These are phyloP conservation scores for Syrphus vitripennis DNA, from an alignment of 2,888 invertebrate genomes.

Conservation along the genomic window DNA sequence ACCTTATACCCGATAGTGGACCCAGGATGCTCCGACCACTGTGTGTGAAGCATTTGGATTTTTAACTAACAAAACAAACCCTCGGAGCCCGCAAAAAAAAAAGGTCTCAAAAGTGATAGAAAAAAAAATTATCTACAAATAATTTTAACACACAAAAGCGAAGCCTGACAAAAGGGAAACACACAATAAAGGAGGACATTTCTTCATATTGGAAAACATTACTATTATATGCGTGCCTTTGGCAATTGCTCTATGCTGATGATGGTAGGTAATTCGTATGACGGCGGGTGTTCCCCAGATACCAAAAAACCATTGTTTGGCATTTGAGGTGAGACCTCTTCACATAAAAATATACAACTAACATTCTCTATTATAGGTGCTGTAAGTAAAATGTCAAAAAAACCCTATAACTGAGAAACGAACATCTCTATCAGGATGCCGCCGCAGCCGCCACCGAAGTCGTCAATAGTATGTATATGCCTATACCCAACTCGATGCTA, in stretches of 20 bases:
- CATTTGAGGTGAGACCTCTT: slow-evolving; percentile 71
- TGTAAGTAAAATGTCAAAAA: slow-evolving; percentile 63
- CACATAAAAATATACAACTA: slow-evolving; percentile 20
- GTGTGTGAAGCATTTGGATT: slow-evolving; percentile 53
- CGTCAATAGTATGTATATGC: slow-evolving; percentile 9
- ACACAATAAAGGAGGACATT: slow-evolving; percentile 66
- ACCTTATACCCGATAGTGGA: slow-evolving; percentile 58
- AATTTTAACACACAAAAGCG: slow-evolving; percentile 57
- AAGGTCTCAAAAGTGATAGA: slow-evolving; percentile 32
- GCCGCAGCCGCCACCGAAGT: slow-evolving; percentile 50
- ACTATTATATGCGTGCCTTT: not conserved
- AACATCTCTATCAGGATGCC: slow-evolving; percentile 68
- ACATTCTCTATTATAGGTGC: slow-evolving; percentile 14
- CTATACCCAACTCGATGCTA: slow-evolving; percentile 1
- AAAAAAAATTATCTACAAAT: slow-evolving; percentile 59
- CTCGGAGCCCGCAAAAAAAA: slow-evolving; percentile 55
- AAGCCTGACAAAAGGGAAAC: slow-evolving; percentile 42
- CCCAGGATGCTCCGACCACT: slow-evolving; percentile 44
- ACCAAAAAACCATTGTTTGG: slow-evolving; percentile 67
- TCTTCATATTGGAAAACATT: slow-evolving; percentile 2
- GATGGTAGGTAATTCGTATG: slow-evolving; percentile 69
- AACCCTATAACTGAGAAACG: slow-evolving; percentile 46
- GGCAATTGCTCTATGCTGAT: slow-evolving; percentile 64
- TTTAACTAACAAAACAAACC: slow-evolving; percentile 53
- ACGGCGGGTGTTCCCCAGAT: slow-evolving; percentile 68